A percentile compares a stretch with the other conserved stretches of the same genome.
Conservation (phyloP, 2,888 invertebrate genomes). For the Ptilodon capucinus region DNA sequence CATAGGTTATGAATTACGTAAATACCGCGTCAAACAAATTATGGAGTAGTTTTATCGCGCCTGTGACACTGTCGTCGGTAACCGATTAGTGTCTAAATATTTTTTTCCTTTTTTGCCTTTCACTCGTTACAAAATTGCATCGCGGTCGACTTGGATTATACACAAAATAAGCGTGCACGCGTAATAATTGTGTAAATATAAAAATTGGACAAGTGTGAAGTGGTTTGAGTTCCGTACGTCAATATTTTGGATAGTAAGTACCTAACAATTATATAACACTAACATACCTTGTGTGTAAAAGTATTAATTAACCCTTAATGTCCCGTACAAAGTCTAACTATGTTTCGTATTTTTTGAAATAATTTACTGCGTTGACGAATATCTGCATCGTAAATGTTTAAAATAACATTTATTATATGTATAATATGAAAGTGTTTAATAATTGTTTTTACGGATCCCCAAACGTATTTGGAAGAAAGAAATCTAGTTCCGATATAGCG, state of each 20-base stretch:
- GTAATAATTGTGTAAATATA: background rate
- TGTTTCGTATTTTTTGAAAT: too few species aligned
- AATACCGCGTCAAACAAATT: background rate
- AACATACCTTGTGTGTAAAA: too few species aligned
- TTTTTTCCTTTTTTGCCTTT: background rate
- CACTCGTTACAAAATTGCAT: background rate
- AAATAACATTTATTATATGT: too few species aligned
- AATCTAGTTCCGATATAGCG: background rate
- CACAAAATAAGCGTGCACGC: background rate
- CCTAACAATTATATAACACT: too few species aligned
- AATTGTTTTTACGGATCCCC: background rate
- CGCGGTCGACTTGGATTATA: background rate
- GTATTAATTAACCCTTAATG: too few species aligned
- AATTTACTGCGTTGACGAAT: too few species aligned
- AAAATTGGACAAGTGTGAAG: background rate
- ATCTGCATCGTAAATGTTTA: too few species aligned
- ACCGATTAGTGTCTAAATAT: background rate
- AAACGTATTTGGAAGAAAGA: constrained; percentile 1
- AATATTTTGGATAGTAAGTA: background rate
- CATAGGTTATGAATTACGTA: background rate
- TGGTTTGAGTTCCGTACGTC: background rate
- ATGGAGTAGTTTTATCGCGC: background rate
- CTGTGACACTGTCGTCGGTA: background rate
- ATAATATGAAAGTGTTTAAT: background rate
- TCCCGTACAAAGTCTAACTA: too few species aligned